Base-by-base conservation (phyloP, 2,888 invertebrate genomes). In the Tenthredo notha region DNA sequence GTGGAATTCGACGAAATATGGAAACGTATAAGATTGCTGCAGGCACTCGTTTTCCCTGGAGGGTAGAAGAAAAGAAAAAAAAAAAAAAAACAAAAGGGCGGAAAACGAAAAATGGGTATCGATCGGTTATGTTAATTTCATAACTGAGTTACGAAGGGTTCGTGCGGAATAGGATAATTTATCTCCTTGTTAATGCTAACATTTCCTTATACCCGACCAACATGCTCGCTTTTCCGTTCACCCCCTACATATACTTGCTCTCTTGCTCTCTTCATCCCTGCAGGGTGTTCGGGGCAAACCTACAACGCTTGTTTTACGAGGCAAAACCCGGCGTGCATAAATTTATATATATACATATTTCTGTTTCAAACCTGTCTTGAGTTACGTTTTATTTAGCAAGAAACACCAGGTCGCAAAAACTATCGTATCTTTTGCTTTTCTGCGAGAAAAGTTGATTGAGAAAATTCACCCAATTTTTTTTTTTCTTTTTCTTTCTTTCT, bases 111-210 rank as follows among this genome's bases (percentile, higher is more conserved):
- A 90, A 90, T 90, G 89, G 90, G 90, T 90, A 91, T 91, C 89
- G 91, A 91, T 91, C 91, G 50, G 29, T 54, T 90, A 91, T 91
- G 91, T 90, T 91, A 91, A 91, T 91, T 91, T 88, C 61, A 86
- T 89, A 85, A 88, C 88, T 89, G 90, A 91, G 89, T 91, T 91
- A 91, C 91, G 90, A 90, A 90, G 89, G 90, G 88, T 90, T 90
- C 90, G 90, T 90, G 90, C 89, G 89, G 90, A 91, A 90, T 90
- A 88, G 89, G 88, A 90, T 90, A 91, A 91, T 91, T 91, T 90
- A 91, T 91, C 88, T 90, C 86, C 88, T 87, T 89, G 90, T 91
- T 91, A 90, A 84, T 77, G 77, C 77, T 54, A 50, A 77, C 77
- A 29, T 77, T 54, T 54, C 29, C 77, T 54, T 54, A 77, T 54